phyloP scores from a whole-genome alignment of 2,113 vertebrate genomes.

The Rattus norvegicus region DNA sequence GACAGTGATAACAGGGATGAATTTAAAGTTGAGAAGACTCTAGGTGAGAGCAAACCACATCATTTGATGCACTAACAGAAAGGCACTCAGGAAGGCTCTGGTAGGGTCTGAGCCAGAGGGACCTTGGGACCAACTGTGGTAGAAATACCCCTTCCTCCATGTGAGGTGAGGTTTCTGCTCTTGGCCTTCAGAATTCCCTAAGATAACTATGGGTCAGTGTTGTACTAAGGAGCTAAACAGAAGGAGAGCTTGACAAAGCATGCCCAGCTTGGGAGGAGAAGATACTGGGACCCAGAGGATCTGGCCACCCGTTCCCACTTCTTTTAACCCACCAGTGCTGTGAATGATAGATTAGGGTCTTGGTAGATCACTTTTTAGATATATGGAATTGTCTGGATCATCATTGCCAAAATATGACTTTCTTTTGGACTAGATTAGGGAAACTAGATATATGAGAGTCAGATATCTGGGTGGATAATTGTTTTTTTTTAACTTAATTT shows the following conservation, averaged over 20 bases:
- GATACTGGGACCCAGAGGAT: not conserved
- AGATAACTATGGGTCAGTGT: not conserved
- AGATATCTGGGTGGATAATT: not conserved
- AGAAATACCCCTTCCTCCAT: constrained; percentile 75
- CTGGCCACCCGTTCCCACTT: not conserved
- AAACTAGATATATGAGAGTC: not conserved
- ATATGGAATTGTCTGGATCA: not conserved
- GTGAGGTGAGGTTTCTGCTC: constrained; percentile 30
- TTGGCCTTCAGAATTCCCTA: not conserved
- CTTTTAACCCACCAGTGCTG: not conserved
- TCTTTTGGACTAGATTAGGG: not conserved
- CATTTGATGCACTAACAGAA: constrained; percentile 84
- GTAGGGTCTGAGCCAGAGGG: constrained; percentile 85
- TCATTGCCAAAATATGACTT: not conserved
- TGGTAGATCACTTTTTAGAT: not conserved
- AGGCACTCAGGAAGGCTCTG: constrained; percentile 81
- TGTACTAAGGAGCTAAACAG: no score
- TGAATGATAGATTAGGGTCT: no score
- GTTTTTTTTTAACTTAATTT: not conserved
- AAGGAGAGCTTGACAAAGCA: not conserved
- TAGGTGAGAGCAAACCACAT: not conserved
- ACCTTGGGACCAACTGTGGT: constrained; percentile 92
- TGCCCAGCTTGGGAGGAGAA: not conserved
- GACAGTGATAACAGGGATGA: not conserved
- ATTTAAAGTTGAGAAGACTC: not conserved